phyloP scores from a whole-genome alignment of 1,140 invertebrate species.

The Archivesica marissinica region DNA sequence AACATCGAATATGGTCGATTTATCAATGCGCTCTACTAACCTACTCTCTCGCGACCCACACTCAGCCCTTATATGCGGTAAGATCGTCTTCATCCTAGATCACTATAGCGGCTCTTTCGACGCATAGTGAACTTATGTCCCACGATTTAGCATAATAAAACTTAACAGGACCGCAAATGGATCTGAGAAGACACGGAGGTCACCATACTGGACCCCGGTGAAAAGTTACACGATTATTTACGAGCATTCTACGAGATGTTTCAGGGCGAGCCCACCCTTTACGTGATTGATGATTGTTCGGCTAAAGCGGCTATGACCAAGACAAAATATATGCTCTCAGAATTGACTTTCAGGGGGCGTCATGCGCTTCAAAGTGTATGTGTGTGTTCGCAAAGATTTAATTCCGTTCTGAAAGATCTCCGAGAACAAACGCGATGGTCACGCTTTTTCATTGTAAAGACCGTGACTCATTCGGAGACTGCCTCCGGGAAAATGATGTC shows the following conservation, averaged over 20 bases:
- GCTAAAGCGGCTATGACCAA: conserved; percentile 8
- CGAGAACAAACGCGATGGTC: background rate
- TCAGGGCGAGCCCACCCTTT: conserved; percentile 33
- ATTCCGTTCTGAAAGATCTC: conserved; percentile 8
- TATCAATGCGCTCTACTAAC: no score
- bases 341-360: conserved; percentile 9
- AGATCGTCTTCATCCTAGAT: no score
- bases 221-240: conserved; percentile 17
- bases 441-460: background rate
- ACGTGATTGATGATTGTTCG: conserved; percentile 6
- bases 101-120: background rate
- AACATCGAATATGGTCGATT: background rate
- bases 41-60: no score
- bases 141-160: no score
- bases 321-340: conserved; percentile 46
- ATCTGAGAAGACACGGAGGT: background rate
- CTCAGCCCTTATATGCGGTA: background rate
- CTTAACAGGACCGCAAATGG: background rate
- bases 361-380: conserved; percentile 4
- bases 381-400: conserved; percentile 26
- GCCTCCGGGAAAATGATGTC: background rate
- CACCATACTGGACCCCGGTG: background rate
- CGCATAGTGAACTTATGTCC: background rate
- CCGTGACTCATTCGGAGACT: background rate
- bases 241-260: conserved; percentile 1